Evolutionary conservation across 2,797 vertebrate genomes (phyloP).

Genomic region (Tolypeutes matacus): DNA sequence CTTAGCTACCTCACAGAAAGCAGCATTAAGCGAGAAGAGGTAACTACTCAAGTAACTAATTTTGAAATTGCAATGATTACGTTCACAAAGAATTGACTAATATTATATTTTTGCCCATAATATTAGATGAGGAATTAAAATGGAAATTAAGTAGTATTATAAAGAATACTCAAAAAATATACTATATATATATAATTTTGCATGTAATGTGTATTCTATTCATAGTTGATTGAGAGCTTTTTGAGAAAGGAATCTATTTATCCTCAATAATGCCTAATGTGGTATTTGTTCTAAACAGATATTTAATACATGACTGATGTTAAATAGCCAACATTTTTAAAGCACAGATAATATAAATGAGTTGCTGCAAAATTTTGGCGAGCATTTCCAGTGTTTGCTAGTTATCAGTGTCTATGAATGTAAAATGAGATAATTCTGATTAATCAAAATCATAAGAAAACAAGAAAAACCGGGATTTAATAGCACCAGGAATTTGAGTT

Average conservation of each 20-base stretch:
- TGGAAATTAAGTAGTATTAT: not conserved
- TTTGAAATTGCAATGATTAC: not conserved
- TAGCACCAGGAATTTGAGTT: not conserved
- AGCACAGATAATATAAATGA: not conserved
- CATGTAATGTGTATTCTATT: not conserved
- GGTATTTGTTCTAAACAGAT: not conserved
- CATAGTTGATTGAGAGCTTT: not conserved
- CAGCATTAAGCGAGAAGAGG: not conserved
- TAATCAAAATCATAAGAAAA: conserved; percentile 17
- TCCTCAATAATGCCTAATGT: not conserved
- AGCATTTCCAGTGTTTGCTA: not conserved
- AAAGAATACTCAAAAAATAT: not conserved
- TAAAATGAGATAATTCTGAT: not conserved
- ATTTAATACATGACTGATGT: not conserved
- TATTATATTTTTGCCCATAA: not conserved
- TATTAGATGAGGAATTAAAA: not conserved
- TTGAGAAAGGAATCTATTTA: not conserved
- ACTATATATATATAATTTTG: not conserved
- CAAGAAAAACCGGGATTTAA: not conserved
- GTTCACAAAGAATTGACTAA: not conserved
- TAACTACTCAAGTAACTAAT: not conserved
- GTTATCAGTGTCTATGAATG: not conserved
- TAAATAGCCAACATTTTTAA: conserved; percentile 10
- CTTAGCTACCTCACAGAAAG: not conserved
- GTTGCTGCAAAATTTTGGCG: not conserved